Percentiles rank a stretch among this genome's conserved stretches.
Evolutionary conservation across 2,113 vertebrate species (phyloP).

Genomic region (Melanocharis versteri): DNA sequence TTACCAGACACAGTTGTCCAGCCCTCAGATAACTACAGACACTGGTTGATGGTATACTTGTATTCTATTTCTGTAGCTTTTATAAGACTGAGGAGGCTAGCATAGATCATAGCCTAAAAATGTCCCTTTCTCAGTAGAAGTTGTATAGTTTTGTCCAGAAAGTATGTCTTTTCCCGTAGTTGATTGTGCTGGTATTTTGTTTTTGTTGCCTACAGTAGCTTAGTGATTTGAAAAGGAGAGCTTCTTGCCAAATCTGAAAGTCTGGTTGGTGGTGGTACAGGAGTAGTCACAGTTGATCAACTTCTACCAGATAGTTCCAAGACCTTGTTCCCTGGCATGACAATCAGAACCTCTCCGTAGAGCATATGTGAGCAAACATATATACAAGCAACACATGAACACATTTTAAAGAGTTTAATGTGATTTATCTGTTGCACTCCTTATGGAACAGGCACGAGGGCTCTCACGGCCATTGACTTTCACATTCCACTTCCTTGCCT

Average conservation of each 20-base stretch:
- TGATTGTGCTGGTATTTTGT: not conserved
- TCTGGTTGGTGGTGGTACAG: not conserved
- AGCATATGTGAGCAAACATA: not conserved
- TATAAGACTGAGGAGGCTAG: not conserved
- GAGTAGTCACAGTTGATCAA: not conserved
- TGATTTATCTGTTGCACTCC: not conserved
- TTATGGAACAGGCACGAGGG: not conserved
- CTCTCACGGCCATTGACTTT: not conserved
- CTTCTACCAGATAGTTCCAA: not conserved
- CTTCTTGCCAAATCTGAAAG: not conserved
- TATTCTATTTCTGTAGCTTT: constrained; percentile 9
- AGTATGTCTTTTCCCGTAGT: not conserved
- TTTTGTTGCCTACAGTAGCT: not conserved
- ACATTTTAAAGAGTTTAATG: not conserved
- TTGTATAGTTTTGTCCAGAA: not conserved
- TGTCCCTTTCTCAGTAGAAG: not conserved
- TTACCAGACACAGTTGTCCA: constrained; percentile 7
- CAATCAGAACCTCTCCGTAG: not conserved
- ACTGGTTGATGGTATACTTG: not conserved
- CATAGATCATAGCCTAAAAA: constrained; percentile 12
- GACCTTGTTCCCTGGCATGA: not conserved
- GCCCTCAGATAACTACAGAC: not conserved
- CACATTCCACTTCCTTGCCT: not conserved
- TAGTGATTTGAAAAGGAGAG: not conserved
- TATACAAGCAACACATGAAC: not conserved